phyloP scores from a whole-genome alignment of 2,888 invertebrate species.

The Xestia c-nigrum region DNA sequence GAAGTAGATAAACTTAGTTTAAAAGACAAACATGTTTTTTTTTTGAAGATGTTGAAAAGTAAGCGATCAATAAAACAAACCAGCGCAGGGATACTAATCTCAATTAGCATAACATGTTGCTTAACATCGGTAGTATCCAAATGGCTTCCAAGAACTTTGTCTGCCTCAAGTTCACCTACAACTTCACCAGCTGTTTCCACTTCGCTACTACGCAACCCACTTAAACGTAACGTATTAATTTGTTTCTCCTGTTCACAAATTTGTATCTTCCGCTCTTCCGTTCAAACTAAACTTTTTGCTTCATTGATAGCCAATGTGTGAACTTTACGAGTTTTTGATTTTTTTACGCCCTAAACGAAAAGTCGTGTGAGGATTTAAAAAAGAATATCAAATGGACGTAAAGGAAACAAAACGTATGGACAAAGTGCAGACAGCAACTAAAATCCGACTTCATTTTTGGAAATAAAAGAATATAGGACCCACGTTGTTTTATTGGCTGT shows the following conservation, averaged over 20 bases:
- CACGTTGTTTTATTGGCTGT: constrained; percentile 73
- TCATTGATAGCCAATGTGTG: constrained; percentile 62
- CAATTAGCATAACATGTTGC: constrained; percentile 22
- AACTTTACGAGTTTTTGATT: constrained; percentile 61
- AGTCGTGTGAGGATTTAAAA: constrained; percentile 62
- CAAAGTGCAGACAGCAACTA: constrained; percentile 65
- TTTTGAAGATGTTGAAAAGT: background rate
- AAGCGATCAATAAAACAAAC: background rate
- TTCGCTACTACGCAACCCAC: constrained; percentile 69
- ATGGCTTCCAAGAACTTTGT: constrained; percentile 44
- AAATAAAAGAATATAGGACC: constrained; percentile 56
- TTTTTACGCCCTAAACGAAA: constrained; percentile 62
- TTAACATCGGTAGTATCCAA: constrained; percentile 21
- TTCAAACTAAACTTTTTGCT: constrained; percentile 71
- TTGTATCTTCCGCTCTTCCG: constrained; percentile 85
- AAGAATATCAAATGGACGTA: constrained; percentile 54
- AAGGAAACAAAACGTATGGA: constrained; percentile 59
- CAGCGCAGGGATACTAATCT: constrained; percentile 9
- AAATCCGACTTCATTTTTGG: constrained; percentile 60
- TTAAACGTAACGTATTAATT: constrained; percentile 80
- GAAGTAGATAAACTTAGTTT: background rate
- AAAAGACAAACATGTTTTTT: background rate
- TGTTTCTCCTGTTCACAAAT: constrained; percentile 88
- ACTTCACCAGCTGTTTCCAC: constrained; percentile 83
- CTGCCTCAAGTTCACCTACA: constrained; percentile 53